Base-by-base conservation (phyloP, 2,797 vertebrate genomes). In the Acestrorhynchus altus region DNA sequence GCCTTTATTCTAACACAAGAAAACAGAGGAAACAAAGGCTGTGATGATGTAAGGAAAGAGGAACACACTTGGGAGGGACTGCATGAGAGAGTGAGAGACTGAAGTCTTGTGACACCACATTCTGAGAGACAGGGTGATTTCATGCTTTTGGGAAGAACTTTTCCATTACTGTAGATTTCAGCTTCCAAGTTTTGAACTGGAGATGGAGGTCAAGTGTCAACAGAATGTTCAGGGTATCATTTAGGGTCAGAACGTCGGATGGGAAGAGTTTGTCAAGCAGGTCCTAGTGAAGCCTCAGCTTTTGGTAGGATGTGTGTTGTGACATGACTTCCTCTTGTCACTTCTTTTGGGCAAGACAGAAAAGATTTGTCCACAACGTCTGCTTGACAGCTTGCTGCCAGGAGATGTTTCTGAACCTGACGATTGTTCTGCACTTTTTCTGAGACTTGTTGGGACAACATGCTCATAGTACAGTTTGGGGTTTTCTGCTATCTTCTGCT, bases 311-410 rank as follows among this genome's bases (percentile, higher is more conserved):
- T 60, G 7, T 63, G 59, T 22, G 20, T 63, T 22, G 26, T 72
- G 28, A 31, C 47, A 47, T 18, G 64, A 79, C 73, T 74, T 80
- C 76, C 76, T 28, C 18, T 57, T 46, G 51, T 35, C 35, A 54
- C 44, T 54, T 64, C 59, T 63, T 49, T 42, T 44, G n/a, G 16
- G 42, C 47, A 16, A 13, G 26, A 54, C 12, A 54, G 16, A 64
- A 12, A 54, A 31, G 35, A 56, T 28, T 42, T 39, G 66, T 24
- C 12, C 0, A 26, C 20, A 70, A 31, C 44, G 31, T 67, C 20
- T 70, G 31, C 10, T 9, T 42, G 24, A 64, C 22, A 54, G 46
- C 8, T 47, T 16, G 47, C 47, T 18, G 63, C 64, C 15, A 47
- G 20, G 10, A 63, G 16, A 40, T 40, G 42, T 52, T 70, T 65